phyloP scores from a whole-genome alignment of 2,113 vertebrate species.

The Carassius gibelio region DNA sequence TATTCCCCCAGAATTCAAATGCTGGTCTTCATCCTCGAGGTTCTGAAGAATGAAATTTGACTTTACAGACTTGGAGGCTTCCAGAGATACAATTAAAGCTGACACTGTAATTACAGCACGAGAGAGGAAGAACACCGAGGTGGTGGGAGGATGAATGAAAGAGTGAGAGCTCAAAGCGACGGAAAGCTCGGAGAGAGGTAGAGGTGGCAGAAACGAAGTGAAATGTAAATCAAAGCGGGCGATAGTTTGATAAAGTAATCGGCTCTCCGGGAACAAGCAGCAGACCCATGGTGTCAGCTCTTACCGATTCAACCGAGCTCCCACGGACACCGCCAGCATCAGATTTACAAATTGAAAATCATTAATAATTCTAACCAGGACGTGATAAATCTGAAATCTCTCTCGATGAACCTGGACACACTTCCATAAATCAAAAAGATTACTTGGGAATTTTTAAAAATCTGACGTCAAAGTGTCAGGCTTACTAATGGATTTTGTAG shows the following conservation, averaged over 20 bases:
- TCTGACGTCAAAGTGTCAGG: slow-evolving; percentile 98
- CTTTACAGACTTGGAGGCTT: slow-evolving; percentile 38
- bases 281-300: slow-evolving; percentile 73
- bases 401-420: slow-evolving; percentile 99
- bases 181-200: slow-evolving; percentile 20
- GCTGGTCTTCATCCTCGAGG: slow-evolving; percentile 12
- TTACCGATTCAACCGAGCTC: slow-evolving; percentile 84
- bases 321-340: slow-evolving; percentile 87
- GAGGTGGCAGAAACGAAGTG: slow-evolving; percentile 74
- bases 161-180: background rate
- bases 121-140: slow-evolving; percentile 28
- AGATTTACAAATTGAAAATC: slow-evolving; percentile 99
- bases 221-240: slow-evolving; percentile 78
- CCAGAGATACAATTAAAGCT: slow-evolving; percentile 41
- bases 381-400: slow-evolving; percentile 99
- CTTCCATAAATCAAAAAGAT: slow-evolving; percentile 99
- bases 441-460: slow-evolving; percentile 99
- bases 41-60: slow-evolving; percentile 41
- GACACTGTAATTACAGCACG: slow-evolving; percentile 39
- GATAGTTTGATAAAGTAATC: slow-evolving; percentile 84
- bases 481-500: slow-evolving; percentile 99
- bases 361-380: slow-evolving; percentile 99
- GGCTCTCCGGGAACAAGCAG: slow-evolving; percentile 70
- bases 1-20: slow-evolving; percentile 28
- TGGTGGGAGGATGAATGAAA: slow-evolving; percentile 32